Evolutionary conservation across 2,797 vertebrate species (phyloP).

Genomic region (Novumbra hubbsi): DNA sequence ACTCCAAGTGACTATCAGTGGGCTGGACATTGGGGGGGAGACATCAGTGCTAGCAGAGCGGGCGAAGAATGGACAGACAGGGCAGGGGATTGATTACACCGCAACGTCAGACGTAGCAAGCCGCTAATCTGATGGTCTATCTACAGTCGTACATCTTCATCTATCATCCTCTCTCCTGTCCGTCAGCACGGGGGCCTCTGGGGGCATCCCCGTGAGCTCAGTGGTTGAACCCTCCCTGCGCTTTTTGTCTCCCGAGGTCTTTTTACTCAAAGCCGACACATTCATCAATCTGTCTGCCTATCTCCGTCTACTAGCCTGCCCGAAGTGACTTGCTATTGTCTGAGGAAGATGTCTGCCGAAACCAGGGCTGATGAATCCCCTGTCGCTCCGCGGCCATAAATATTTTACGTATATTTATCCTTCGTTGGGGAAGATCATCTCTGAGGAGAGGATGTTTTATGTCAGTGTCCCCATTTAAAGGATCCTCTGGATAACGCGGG

Average conservation of each 20-base stretch:
- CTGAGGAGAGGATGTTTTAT: conserved; percentile 15
- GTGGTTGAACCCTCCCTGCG: conserved; percentile 47
- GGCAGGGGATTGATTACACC: conserved; percentile 73
- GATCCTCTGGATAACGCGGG: conserved; percentile 38
- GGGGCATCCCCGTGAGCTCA: conserved; percentile 48
- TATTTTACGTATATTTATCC: conserved; percentile 23
- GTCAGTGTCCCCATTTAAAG: conserved; percentile 22
- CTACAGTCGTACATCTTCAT: conserved; percentile 75
- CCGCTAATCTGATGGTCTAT: conserved; percentile 74
- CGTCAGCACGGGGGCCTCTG: conserved; percentile 54
- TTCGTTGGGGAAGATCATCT: conserved; percentile 32
- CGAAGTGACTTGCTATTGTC: conserved; percentile 36
- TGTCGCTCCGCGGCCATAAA: conserved; percentile 22
- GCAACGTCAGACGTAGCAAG: conserved; percentile 65
- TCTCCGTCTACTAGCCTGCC: conserved; percentile 26
- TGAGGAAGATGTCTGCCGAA: conserved; percentile 6
- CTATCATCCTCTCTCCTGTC: conserved; percentile 64
- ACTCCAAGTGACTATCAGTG: conserved; percentile 17
- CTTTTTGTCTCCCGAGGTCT: conserved; percentile 40
- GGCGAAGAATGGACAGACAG: conserved; percentile 33
- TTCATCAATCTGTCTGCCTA: conserved; percentile 62
- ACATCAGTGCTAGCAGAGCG: conserved; percentile 36
- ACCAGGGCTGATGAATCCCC: conserved; percentile 15
- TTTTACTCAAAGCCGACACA: conserved; percentile 53
- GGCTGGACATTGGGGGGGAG: conserved; percentile 34